These are phyloP conservation scores for Ursus arctos DNA, from an alignment of 2,113 vertebrate genomes.

Conservation along the genomic window DNA sequence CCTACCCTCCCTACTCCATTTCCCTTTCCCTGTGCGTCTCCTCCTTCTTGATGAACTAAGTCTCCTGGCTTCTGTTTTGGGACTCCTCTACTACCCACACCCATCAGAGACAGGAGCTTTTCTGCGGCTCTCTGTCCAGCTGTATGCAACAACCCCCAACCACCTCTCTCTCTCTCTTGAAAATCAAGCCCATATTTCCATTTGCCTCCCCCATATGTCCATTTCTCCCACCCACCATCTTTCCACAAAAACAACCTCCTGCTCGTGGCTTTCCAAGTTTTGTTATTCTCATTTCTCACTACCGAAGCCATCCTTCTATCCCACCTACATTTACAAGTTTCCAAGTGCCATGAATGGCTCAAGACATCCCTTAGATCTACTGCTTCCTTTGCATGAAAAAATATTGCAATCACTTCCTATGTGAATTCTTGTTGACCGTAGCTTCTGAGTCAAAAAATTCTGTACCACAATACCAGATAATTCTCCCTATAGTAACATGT, in stretches of 20 bases:
- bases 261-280: background rate
- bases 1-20: background rate
- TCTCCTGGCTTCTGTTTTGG: background rate
- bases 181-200: background rate
- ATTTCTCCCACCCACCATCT: background rate
- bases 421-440: background rate
- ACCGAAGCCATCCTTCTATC: constrained; percentile 23
- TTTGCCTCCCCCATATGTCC: background rate
- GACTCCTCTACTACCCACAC: background rate
- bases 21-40: background rate
- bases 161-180: background rate
- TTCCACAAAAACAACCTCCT: background rate
- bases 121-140: background rate
- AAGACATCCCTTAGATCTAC: background rate
- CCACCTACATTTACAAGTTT: background rate
- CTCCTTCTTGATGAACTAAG: background rate
- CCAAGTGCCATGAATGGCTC: background rate
- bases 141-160: background rate
- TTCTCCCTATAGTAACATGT: background rate
- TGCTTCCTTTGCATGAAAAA: background rate
- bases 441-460: background rate
- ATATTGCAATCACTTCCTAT: background rate
- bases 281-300: background rate
- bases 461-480: background rate
- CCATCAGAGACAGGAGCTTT: background rate